Evolutionary conservation across 2,113 vertebrate genomes (phyloP).

Genomic region (Rhagologus leucostigma): DNA sequence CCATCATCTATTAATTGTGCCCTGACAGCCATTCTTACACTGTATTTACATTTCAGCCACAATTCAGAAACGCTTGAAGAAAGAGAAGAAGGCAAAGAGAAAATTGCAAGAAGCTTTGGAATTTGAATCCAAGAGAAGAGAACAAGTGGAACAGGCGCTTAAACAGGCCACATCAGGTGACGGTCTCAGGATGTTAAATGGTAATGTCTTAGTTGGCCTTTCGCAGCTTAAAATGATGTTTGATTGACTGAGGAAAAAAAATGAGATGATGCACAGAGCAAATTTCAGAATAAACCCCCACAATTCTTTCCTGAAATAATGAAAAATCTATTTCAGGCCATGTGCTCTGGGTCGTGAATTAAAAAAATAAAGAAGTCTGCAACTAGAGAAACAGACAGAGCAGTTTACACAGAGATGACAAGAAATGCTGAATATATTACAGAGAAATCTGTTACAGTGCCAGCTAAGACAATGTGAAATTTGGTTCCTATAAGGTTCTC

Average conservation of each 20-base stretch:
- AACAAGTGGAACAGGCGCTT: conserved; percentile 87
- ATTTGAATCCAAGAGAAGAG: conserved; percentile 86
- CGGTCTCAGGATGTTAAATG: conserved; percentile 82
- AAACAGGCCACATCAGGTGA: conserved; percentile 81
- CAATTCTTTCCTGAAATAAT: conserved; percentile 28
- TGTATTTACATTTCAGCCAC: conserved; percentile 72
- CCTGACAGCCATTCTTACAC: background rate
- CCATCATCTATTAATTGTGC: background rate
- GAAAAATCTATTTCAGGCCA: conserved; percentile 33
- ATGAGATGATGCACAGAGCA: background rate
- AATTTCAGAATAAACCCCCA: background rate
- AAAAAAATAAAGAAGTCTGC: conserved; percentile 27
- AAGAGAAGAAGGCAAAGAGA: conserved; percentile 91
- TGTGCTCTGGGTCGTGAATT: conserved; percentile 27
- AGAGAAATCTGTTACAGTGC: conserved; percentile 52
- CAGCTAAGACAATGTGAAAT: conserved; percentile 64
- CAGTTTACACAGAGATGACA: conserved; percentile 21
- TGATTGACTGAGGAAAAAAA: background rate
- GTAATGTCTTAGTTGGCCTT: conserved; percentile 66
- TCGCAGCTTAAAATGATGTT: conserved; percentile 13
- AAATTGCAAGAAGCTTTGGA: conserved; percentile 91
- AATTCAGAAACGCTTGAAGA: conserved; percentile 89
- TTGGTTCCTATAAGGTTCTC: conserved; percentile 41
- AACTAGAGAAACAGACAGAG: conserved; percentile 26
- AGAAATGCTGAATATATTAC: conserved; percentile 50